Percentiles rank a stretch among this genome's conserved stretches.
Evolutionary conservation across 2,888 invertebrate genomes (phyloP).

Genomic region (Trichogramma evanescens): DNA sequence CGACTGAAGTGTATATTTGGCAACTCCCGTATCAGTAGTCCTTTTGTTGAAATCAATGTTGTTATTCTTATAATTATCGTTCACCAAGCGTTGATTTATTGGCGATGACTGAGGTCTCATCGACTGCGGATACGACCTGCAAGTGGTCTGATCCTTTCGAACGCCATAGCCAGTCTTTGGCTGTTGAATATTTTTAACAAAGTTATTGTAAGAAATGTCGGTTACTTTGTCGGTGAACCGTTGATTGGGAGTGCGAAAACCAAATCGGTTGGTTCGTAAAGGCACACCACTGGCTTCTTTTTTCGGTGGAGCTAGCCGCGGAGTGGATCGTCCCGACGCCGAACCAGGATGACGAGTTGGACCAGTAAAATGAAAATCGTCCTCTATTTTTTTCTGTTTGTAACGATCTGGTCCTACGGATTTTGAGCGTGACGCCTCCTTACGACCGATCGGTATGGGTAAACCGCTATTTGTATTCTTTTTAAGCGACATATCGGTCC

Average conservation of each 20-base stretch:
- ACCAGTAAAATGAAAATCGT: constrained; percentile 41
- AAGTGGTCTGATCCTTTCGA: constrained; percentile 5
- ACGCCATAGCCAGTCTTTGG: not conserved
- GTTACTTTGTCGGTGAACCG: constrained; percentile 63
- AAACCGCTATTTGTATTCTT: constrained; percentile 40
- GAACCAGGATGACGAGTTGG: constrained; percentile 24
- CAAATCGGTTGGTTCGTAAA: constrained; percentile 67
- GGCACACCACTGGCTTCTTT: constrained; percentile 57
- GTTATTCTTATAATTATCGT: constrained; percentile 11
- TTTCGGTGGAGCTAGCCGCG: constrained; percentile 59
- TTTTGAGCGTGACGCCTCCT: constrained; percentile 39
- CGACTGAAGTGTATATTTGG: constrained; percentile 62
- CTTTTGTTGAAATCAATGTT: constrained; percentile 16
- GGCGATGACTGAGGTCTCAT: not conserved
- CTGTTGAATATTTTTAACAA: constrained; percentile 43
- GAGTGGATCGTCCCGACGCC: constrained; percentile 59
- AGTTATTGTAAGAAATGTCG: constrained; percentile 49
- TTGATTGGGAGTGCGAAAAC: constrained; percentile 60
- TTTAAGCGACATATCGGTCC: too few relatives aligned
- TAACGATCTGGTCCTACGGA: constrained; percentile 41
- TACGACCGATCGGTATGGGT: constrained; percentile 36
- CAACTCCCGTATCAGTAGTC: constrained; percentile 36
- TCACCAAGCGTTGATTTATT: constrained; percentile 25
- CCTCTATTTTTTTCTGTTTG: constrained; percentile 27
- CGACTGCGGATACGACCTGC: not conserved